A percentile compares a stretch with the other conserved stretches of the same genome.
phyloP scores from a whole-genome alignment of 2,888 invertebrate genomes.

The Watsonalla binaria region DNA sequence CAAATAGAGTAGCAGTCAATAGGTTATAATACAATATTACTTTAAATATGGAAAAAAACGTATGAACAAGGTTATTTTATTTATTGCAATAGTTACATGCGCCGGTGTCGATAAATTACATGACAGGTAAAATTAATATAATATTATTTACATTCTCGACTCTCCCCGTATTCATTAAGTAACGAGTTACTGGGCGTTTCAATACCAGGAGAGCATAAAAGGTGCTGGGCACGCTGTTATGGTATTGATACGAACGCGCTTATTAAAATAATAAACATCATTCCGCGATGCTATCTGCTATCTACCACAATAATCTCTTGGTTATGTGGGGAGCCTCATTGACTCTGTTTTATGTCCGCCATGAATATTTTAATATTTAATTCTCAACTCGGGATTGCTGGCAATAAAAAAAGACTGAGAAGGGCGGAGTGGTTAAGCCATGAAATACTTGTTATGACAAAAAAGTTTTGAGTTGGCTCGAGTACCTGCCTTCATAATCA shows the following conservation, averaged over 20 bases:
- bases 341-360: slow-evolving; percentile 42
- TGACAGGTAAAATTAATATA: too few species aligned
- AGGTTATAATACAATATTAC: too few species aligned
- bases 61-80: too few species aligned
- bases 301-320: slow-evolving; percentile 44
- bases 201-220: slow-evolving; percentile 40
- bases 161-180: slow-evolving; percentile 4
- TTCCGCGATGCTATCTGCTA: slow-evolving; percentile 36
- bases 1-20: too few species aligned
- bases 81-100: too few species aligned
- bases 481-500: slow-evolving; percentile 27
- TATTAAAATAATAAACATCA: slow-evolving; percentile 30
- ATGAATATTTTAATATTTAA: slow-evolving; percentile 53
- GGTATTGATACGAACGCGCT: slow-evolving; percentile 26
- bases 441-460: slow-evolving; percentile 35
- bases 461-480: slow-evolving; percentile 20
- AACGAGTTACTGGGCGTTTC: slow-evolving; percentile 33
- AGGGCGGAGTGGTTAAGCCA: slow-evolving; percentile 31
- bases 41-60: too few species aligned
- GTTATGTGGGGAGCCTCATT: slow-evolving; percentile 44
- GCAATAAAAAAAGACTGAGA: slow-evolving; percentile 22
- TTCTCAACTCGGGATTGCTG: slow-evolving; percentile 21
- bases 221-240: slow-evolving; percentile 29
- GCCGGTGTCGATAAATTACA: too few species aligned
- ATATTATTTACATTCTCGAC: neutral